These are phyloP conservation scores for Hypotaenidia philippensis DNA, from an alignment of 2,797 vertebrate genomes.

Conservation along the genomic window DNA sequence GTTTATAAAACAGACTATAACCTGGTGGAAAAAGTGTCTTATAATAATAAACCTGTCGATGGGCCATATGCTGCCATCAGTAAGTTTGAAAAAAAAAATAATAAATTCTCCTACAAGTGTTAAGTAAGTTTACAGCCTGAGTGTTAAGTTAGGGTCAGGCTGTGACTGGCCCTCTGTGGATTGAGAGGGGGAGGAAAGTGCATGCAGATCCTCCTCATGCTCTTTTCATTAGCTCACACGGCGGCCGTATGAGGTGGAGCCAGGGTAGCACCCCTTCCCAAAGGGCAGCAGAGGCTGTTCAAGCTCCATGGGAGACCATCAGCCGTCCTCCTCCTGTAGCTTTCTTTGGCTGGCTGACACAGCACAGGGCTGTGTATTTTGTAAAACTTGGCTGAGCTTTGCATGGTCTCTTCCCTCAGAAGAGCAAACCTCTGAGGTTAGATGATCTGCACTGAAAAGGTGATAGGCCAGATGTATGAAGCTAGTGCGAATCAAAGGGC, in stretches of 20 bases:
- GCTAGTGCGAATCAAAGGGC: not conserved
- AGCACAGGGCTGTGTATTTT: not conserved
- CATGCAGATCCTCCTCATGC: not conserved
- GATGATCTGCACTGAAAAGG: not conserved
- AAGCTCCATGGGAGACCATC: rapidly evolving
- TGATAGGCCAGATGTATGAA: not conserved
- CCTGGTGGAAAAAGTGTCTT: constrained; percentile 62
- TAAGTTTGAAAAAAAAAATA: constrained; percentile 17
- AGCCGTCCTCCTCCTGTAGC: not conserved
- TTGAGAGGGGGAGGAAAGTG: not conserved
- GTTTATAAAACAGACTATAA: constrained; percentile 63
- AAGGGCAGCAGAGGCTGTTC: not conserved
- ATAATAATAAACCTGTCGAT: constrained; percentile 67
- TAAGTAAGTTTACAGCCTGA: constrained; percentile 61
- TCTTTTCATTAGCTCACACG: not conserved
- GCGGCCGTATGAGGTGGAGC: rapidly evolving
- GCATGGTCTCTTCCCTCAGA: not conserved
- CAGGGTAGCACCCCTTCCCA: not conserved
- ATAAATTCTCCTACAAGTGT: constrained; percentile 47
- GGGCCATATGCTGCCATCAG: constrained; percentile 55
- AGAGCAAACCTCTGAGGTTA: not conserved
- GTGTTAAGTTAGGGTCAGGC: constrained; percentile 59
- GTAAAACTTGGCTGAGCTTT: not conserved
- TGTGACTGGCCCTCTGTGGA: constrained; percentile 10
- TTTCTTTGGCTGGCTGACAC: not conserved